A percentile compares a stretch with the other conserved stretches of the same genome.
phyloP scores from a whole-genome alignment of 2,797 vertebrate species.

The Philypnodon macrostomus region DNA sequence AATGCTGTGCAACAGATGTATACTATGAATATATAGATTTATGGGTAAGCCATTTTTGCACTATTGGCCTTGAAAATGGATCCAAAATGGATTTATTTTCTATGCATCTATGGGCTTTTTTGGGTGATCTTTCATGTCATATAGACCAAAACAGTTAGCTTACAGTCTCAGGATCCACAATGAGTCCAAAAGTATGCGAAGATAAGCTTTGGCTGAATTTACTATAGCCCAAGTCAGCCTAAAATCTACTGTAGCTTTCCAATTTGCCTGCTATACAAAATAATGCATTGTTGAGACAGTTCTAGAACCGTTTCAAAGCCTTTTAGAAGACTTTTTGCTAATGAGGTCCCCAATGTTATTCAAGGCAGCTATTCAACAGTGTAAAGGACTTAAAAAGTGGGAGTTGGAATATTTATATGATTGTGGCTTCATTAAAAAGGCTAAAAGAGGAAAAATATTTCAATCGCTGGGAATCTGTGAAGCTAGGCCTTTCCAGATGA shows the following conservation, averaged over 20 bases:
- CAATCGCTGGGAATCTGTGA: neutral
- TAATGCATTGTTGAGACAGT: neutral
- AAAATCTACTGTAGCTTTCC: too few species aligned
- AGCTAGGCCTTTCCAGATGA: constrained; percentile 6
- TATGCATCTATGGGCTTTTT: neutral
- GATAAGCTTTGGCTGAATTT: too few species aligned
- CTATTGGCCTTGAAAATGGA: neutral
- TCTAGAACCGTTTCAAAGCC: neutral
- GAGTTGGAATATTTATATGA: constrained; percentile 4
- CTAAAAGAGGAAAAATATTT: neutral
- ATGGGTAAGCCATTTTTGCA: too few species aligned
- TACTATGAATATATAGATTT: too few species aligned
- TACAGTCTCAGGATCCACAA: too few species aligned
- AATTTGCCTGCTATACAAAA: too few species aligned
- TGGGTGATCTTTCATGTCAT: neutral
- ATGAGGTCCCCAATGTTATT: constrained; percentile 4
- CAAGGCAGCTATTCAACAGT: constrained; percentile 2
- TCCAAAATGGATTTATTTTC: neutral
- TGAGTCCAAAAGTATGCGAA: too few species aligned
- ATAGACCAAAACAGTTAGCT: too few species aligned
- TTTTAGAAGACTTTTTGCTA: neutral
- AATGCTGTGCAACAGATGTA: neutral
- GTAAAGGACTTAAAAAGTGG: neutral
- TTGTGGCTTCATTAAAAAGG: constrained; percentile 7
- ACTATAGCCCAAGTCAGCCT: too few species aligned